phyloP scores from a whole-genome alignment of 64 coral and sea anemone species.

The Platygyra sinensis region DNA sequence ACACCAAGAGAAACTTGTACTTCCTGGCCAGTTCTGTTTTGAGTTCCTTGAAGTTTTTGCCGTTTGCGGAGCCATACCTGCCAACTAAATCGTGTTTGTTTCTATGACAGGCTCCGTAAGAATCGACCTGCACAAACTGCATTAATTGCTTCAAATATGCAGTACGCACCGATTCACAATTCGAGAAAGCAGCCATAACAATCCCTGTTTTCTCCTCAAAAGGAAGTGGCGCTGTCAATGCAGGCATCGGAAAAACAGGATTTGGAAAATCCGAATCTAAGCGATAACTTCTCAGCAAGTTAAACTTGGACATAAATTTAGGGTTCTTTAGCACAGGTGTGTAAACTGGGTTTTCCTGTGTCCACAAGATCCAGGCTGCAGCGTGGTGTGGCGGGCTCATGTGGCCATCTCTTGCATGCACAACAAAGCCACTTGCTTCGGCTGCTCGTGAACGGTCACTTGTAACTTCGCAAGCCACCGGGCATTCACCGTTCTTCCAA shows the following conservation, averaged over 20 bases:
- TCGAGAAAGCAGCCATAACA: slow-evolving; percentile 38
- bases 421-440: slow-evolving; percentile 22
- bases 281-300: slow-evolving; percentile 36
- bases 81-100: slow-evolving; percentile 36
- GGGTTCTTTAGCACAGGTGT: slow-evolving; percentile 32
- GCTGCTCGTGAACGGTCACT: neutral
- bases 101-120: slow-evolving; percentile 45
- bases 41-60: no score
- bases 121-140: slow-evolving; percentile 55
- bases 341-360: slow-evolving; percentile 61
- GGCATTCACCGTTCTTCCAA: no score
- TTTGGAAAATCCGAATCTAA: neutral
- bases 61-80: no score
- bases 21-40: neutral
- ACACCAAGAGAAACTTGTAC: slow-evolving; percentile 54
- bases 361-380: slow-evolving; percentile 37
- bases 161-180: slow-evolving; percentile 51
- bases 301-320: neutral
- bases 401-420: slow-evolving; percentile 41
- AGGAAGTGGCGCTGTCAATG: slow-evolving; percentile 32
- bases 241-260: slow-evolving; percentile 15
- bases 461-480: slow-evolving; percentile 29
- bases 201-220: slow-evolving; percentile 41
- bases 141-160: slow-evolving; percentile 56
- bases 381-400: slow-evolving; percentile 8